phyloP scores from a whole-genome alignment of 2,888 invertebrate species.

The Zeuzera pyrina region DNA sequence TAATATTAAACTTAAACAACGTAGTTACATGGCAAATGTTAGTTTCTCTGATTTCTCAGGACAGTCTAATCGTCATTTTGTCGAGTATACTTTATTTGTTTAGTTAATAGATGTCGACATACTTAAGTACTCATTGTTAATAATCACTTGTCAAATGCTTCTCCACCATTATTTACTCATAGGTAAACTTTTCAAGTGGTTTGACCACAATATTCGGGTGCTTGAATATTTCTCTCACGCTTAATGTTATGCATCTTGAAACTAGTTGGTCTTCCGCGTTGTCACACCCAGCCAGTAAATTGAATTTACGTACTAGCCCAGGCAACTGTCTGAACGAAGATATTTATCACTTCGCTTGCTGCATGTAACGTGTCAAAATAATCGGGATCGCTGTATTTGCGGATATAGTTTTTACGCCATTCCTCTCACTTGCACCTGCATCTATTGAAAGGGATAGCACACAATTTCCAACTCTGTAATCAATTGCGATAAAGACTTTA shows the following conservation, averaged over 20 bases:
- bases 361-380: conserved; percentile 57
- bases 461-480: conserved; percentile 22
- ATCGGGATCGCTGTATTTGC: conserved; percentile 52
- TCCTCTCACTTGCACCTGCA: conserved; percentile 34
- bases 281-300: conserved; percentile 31
- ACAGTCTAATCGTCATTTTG: conserved; percentile 16
- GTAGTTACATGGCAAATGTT: conserved; percentile 16
- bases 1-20: conserved; percentile 41
- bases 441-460: conserved; percentile 35
- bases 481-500: conserved; percentile 40
- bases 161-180: conserved; percentile 26
- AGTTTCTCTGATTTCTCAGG: conserved; percentile 30
- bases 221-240: conserved; percentile 43
- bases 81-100: conserved; percentile 38
- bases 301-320: conserved; percentile 24
- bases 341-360: conserved; percentile 55
- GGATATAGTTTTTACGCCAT: conserved; percentile 45
- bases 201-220: conserved; percentile 46
- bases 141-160: conserved; percentile 44
- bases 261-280: conserved; percentile 39
- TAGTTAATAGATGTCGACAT: conserved; percentile 40
- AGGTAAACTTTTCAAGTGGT: conserved; percentile 38
- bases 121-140: too few species aligned
- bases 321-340: conserved; percentile 45
- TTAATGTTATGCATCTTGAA: conserved; percentile 26